Evolutionary conservation across 1,140 invertebrate genomes (phyloP).

Genomic region (Drosophila oshimai): DNA sequence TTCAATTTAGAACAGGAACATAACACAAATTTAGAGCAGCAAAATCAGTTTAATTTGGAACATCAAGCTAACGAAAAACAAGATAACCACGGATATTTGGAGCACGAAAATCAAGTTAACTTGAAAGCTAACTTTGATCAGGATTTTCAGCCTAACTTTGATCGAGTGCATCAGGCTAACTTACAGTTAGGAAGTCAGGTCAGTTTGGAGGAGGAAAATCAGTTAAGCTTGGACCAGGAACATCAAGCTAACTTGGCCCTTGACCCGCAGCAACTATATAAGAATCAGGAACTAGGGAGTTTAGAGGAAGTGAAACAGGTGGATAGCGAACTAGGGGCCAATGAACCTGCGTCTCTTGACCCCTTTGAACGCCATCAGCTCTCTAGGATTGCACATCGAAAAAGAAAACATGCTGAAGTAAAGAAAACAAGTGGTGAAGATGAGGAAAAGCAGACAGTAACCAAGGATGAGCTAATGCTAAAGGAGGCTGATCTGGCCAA

Average conservation of each 20-base stretch:
- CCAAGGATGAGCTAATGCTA: conserved; percentile 1
- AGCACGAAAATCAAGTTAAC: not conserved
- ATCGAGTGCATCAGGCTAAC: not conserved
- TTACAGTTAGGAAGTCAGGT: not conserved
- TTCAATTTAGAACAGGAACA: not conserved
- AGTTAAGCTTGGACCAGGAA: not conserved
- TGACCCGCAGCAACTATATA: not conserved
- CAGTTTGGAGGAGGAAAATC: not conserved
- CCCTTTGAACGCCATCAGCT: not conserved
- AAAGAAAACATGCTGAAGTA: not conserved
- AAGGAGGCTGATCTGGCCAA: not conserved
- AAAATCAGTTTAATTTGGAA: not conserved
- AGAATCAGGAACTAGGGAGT: not conserved
- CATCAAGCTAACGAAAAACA: not conserved
- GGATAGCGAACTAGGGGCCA: not conserved
- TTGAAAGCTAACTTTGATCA: not conserved
- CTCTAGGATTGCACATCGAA: not conserved
- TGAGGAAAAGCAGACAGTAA: not conserved
- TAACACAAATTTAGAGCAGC: not conserved
- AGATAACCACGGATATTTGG: not conserved
- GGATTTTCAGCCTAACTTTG: not conserved
- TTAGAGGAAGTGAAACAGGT: not conserved
- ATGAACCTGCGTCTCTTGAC: not conserved
- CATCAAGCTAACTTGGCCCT: not conserved
- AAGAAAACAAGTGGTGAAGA: not conserved